These are phyloP conservation scores for Dolichomitus sp. DNA, from an alignment of 2,888 invertebrate species.

Conservation along the genomic window DNA sequence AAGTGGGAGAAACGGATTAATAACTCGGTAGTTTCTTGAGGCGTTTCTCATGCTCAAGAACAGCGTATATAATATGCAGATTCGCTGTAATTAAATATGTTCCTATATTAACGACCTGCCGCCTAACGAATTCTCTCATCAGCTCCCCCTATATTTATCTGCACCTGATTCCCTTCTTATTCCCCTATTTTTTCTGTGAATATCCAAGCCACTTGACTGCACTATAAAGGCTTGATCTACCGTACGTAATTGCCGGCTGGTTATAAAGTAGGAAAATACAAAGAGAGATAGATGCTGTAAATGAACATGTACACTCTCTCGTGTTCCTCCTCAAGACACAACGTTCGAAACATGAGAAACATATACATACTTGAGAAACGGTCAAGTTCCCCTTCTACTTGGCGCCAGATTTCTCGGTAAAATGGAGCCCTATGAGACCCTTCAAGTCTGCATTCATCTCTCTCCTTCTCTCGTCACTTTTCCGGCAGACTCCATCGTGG, in stretches of 20 bases:
- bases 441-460: constrained; percentile 16
- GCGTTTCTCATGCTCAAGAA: constrained; percentile 49
- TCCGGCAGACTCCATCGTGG: neutral
- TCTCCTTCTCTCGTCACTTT: neutral
- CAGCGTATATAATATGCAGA: constrained; percentile 54
- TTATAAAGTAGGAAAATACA: neutral
- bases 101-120: constrained; percentile 44
- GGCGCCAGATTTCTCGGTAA: constrained; percentile 46
- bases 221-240: constrained; percentile 25
- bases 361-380: constrained; percentile 46
- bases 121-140: constrained; percentile 58
- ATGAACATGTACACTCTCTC: neutral
- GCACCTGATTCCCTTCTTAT: constrained; percentile 3
- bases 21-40: constrained; percentile 38
- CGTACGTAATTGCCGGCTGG: constrained; percentile 39
- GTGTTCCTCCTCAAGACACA: constrained; percentile 13
- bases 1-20: constrained; percentile 60
- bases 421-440: neutral
- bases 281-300: neutral
- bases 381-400: constrained; percentile 45
- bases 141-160: constrained; percentile 44
- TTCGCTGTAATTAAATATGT: constrained; percentile 55
- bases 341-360: constrained; percentile 59
- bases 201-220: constrained; percentile 23
- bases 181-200: constrained; percentile 10